phyloP scores from a whole-genome alignment of 1,140 invertebrate species.

The Microplitis demolitor region DNA sequence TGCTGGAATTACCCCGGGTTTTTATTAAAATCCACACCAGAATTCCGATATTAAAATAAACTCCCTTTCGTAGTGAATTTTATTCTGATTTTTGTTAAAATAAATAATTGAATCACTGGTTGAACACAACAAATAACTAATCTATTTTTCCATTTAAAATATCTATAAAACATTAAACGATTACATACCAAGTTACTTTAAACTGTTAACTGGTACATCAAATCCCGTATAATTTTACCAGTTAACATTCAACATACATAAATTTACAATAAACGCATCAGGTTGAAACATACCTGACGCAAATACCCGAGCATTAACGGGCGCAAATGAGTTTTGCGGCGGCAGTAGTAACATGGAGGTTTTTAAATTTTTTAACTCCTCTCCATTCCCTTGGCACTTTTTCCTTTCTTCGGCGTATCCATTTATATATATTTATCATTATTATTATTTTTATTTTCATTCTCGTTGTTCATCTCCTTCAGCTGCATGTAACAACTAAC shows the following conservation, averaged over 20 bases:
- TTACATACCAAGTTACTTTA: neutral
- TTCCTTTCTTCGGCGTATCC: neutral
- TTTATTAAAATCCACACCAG: no score
- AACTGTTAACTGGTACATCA: neutral
- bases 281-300: constrained; percentile 14
- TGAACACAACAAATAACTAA: neutral
- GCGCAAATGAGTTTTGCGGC: constrained; percentile 33
- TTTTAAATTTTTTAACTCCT: neutral
- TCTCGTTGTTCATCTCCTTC: constrained; percentile 2
- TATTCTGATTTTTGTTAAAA: no score
- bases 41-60: no score
- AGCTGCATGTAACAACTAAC: neutral
- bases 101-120: neutral
- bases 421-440: constrained; percentile 13
- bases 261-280: constrained; percentile 15
- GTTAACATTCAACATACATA: neutral
- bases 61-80: no score
- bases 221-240: neutral
- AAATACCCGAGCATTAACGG: constrained; percentile 25
- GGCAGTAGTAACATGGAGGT: constrained; percentile 1
- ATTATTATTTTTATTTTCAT: neutral
- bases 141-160: neutral
- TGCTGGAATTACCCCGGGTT: no score
- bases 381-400: neutral
- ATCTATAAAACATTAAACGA: neutral